A percentile compares a stretch with the other conserved stretches of the same genome.
These are phyloP conservation scores for Chrysolina haemoptera DNA, from an alignment of 2,888 invertebrate genomes.

Conservation along the genomic window DNA sequence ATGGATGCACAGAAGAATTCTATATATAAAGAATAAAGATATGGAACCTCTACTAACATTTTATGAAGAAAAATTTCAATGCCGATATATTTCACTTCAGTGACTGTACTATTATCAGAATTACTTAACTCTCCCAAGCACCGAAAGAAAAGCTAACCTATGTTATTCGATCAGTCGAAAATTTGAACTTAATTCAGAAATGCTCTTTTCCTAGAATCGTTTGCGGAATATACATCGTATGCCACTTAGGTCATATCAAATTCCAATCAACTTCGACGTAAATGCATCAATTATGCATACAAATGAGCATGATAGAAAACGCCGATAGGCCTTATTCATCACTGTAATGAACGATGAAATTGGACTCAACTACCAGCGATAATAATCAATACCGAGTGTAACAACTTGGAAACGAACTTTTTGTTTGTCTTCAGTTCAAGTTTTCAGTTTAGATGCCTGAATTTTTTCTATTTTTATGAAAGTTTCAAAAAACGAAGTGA, in stretches of 20 bases:
- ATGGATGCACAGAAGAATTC: no score
- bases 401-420: background rate
- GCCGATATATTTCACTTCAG: no score
- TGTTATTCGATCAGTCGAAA: background rate
- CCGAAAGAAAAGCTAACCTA: background rate
- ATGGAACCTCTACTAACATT: no score
- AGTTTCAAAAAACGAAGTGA: background rate
- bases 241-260: background rate
- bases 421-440: background rate
- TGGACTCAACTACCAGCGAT: background rate
- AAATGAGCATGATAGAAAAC: conserved; percentile 2
- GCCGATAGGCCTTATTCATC: background rate
- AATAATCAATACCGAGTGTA: conserved; percentile 16
- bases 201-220: background rate
- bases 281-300: conserved; percentile 5
- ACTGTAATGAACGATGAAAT: background rate
- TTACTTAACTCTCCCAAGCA: background rate
- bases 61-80: no score
- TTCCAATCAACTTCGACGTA: background rate
- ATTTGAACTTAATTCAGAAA: background rate
- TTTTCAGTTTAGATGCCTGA: background rate
- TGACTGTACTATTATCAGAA: no score
- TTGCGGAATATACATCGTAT: background rate
- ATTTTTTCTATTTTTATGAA: background rate
- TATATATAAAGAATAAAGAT: no score